phyloP scores from a whole-genome alignment of 2,888 invertebrate species.

The Pyrochroa serraticornis region DNA sequence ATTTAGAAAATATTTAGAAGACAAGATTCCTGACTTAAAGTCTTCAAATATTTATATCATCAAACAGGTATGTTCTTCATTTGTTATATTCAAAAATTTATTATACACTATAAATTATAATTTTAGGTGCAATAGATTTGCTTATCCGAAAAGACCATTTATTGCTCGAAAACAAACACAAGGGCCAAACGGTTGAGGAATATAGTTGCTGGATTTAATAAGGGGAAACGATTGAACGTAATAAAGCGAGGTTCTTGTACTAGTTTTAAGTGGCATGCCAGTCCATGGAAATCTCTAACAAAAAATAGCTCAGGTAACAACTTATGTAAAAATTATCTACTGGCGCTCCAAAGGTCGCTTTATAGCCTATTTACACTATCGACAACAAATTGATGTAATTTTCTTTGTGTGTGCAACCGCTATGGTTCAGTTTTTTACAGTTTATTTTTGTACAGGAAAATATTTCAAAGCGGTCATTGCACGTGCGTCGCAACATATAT shows the following conservation, averaged over 20 bases:
- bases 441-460: no score
- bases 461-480: no score
- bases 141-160: conserved; percentile 24
- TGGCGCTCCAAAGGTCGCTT: no score
- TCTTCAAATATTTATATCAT: background rate
- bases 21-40: background rate
- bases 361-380: no score
- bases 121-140: conserved; percentile 20
- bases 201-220: conserved; percentile 31
- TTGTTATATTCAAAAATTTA: background rate
- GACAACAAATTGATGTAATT: no score
- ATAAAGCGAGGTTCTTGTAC: conserved; percentile 29
- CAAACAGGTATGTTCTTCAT: background rate
- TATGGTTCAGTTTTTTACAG: no score
- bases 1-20: background rate
- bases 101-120: no score
- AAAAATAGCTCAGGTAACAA: conserved; percentile 18
- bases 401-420: no score
- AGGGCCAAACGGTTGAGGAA: conserved; percentile 28
- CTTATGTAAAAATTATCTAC: no score
- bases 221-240: conserved; percentile 31
- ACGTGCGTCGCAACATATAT: no score
- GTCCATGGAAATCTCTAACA: conserved; percentile 22
- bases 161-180: conserved; percentile 30
- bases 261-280: conserved; percentile 21